A percentile compares a stretch with the other conserved stretches of the same genome.
These are phyloP conservation scores for Polypedilum vanderplanki DNA, from an alignment of 1,140 invertebrate genomes.

Conservation along the genomic window DNA sequence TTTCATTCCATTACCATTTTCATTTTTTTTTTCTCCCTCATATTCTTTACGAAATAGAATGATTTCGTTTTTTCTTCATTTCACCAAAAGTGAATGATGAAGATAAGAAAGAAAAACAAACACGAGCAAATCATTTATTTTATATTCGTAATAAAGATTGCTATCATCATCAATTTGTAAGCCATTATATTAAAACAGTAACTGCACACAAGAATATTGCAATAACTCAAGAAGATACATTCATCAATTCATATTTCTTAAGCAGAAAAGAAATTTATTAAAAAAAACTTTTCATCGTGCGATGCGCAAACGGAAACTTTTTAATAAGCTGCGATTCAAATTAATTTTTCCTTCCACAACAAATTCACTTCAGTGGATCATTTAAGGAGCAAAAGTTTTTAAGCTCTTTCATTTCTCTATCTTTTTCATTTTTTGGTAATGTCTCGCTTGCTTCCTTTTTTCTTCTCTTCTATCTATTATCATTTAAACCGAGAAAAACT, in stretches of 20 bases:
- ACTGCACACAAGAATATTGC: not conserved
- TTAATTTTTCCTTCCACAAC: not conserved
- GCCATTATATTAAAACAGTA: not conserved
- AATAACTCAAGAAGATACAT: too few relatives aligned
- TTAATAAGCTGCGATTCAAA: conserved; percentile 7
- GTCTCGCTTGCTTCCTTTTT: not conserved
- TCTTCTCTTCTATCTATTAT: not conserved
- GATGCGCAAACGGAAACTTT: not conserved
- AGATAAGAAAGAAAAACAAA: not conserved
- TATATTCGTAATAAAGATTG: not conserved
- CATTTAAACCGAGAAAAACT: not conserved
- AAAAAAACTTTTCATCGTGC: not conserved
- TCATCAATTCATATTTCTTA: too few relatives aligned
- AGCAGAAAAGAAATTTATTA: not conserved
- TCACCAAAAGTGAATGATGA: not conserved
- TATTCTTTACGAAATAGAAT: not conserved
- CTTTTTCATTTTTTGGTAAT: not conserved
- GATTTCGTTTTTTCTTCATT: not conserved
- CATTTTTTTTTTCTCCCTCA: not conserved
- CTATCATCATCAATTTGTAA: conserved; percentile 10
- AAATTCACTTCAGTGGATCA: conserved; percentile 7
- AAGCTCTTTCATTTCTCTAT: too few relatives aligned
- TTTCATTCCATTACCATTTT: too few relatives aligned
- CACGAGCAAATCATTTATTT: not conserved
- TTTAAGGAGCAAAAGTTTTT: not conserved